Base-by-base conservation (phyloP, 2,888 invertebrate genomes). In the Limenitis camilla region DNA sequence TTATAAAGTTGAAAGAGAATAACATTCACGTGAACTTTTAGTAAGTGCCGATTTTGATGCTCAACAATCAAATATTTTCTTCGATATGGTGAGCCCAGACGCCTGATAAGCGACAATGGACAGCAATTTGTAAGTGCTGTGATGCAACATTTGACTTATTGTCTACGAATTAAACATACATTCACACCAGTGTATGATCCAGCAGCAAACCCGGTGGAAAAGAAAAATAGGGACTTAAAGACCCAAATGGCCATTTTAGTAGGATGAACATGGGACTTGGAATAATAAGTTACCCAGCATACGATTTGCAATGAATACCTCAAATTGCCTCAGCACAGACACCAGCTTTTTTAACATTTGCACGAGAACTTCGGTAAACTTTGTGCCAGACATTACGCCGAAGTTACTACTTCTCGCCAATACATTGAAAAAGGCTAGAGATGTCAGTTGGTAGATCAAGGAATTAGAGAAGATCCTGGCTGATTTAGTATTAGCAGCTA, bases 221-320 rank as follows among this genome's bases (percentile, higher is more conserved):
- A 59, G 3, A 43, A 44, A 4, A 63, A 62, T 10, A 3, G 64
- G 3, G 61, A 64, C 11, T 33, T 64, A 1, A 64, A 64, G 11
- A 52, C 52, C 0, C 61, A 61, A 9, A 9, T 64, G 0, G 61
- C 53, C 0, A 61, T 58, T 4, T 10, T 62, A 0, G 45, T 59
- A 0, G 40, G 11, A 47, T 6, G 36, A 69, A 5, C 75, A 75
- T 46, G 11, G 39, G 0, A 33, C 10, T 1, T 78, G 74, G 74
- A 30, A 56, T 3, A 61, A 65, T 0, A 59, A 67, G 4, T 48
- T 80, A 2, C 62, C 74, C 0, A 48, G 61, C 2, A 69, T 78
- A 0, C 55, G 77, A 0, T 81, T 78, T 49, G 71, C 75, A 0
- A 72, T 78, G 66, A 80, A 79, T 40, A 67, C 72, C 0, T 62